Evolutionary conservation across 2,113 vertebrate genomes (phyloP).

Genomic region (Oncorhynchus kisutch): DNA sequence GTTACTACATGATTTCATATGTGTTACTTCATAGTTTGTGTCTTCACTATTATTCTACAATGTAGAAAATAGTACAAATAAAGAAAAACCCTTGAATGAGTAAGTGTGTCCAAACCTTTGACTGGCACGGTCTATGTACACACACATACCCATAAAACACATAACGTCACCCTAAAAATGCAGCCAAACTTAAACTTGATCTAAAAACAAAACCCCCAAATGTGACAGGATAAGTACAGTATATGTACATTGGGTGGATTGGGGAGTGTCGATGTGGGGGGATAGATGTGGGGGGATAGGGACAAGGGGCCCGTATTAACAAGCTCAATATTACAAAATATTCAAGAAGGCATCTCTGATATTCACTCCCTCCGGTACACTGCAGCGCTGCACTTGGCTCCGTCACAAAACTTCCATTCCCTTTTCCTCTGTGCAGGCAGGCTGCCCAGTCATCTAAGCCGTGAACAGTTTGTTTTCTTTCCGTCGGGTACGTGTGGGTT

Average conservation of each 20-base stretch:
- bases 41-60: no score
- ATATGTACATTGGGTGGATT: conserved; percentile 81
- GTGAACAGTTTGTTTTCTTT: conserved; percentile 31
- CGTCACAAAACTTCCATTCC: conserved; percentile 43
- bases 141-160: conserved; percentile 78
- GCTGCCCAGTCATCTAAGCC: conserved; percentile 36
- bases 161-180: conserved; percentile 90
- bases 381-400: conserved; percentile 48
- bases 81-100: no score
- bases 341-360: conserved; percentile 92
- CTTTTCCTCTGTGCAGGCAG: conserved; percentile 56
- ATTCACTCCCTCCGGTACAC: conserved; percentile 47
- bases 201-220: conserved; percentile 80
- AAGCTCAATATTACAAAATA: conserved; percentile 99
- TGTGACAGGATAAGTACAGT: conserved; percentile 62
- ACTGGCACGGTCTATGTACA: conserved; percentile 31
- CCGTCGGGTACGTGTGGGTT: conserved; percentile 32
- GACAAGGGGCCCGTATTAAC: conserved; percentile 80
- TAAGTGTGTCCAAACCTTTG: no score
- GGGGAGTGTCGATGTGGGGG: conserved; percentile 30
- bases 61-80: no score
- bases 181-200: conserved; percentile 89
- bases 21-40: no score
- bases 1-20: no score
- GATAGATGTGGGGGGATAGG: conserved; percentile 36